These are phyloP conservation scores for Gobionotothen gibberifrons DNA, from an alignment of 2,797 vertebrate species.

Conservation along the genomic window DNA sequence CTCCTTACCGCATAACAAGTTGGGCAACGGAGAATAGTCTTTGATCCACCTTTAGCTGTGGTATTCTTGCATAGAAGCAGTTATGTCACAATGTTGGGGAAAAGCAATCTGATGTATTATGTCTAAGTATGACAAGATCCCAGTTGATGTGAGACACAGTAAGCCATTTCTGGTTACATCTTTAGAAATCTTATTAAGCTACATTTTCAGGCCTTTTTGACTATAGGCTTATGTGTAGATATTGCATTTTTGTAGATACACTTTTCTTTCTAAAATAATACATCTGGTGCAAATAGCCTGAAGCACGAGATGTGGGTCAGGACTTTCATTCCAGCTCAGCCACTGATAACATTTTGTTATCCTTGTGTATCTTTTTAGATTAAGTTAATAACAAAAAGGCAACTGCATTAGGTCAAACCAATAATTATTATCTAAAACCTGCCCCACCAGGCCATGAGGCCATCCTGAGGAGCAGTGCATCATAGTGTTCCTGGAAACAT, in stretches of 20 bases:
- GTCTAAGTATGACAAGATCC: not conserved
- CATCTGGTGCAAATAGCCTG: constrained; percentile 6
- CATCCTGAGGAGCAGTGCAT: constrained; percentile 32
- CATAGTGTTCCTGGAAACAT: constrained; percentile 41
- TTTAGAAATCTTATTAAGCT: not conserved
- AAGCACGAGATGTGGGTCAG: constrained; percentile 29
- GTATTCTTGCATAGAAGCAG: constrained; percentile 10
- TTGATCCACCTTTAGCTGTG: constrained; percentile 10
- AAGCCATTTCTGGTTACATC: not conserved
- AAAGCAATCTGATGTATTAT: constrained; percentile 8
- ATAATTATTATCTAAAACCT: constrained; percentile 15
- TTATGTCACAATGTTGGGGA: not conserved
- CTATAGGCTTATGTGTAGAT: not conserved
- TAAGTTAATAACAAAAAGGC: constrained; percentile 30
- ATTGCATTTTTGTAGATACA: not conserved
- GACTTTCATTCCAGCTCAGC: constrained; percentile 15
- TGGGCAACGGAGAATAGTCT: constrained; percentile 37
- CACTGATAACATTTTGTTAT: constrained; percentile 21
- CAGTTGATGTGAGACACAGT: not conserved
- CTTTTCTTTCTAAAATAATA: not conserved
- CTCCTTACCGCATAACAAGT: constrained; percentile 41
- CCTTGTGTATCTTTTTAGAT: constrained; percentile 21
- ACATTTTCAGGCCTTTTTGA: not conserved
- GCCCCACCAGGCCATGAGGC: constrained; percentile 21
- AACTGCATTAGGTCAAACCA: constrained; percentile 24